These are phyloP conservation scores for Smutsia gigantea DNA, from an alignment of 2,797 vertebrate genomes.

Conservation along the genomic window DNA sequence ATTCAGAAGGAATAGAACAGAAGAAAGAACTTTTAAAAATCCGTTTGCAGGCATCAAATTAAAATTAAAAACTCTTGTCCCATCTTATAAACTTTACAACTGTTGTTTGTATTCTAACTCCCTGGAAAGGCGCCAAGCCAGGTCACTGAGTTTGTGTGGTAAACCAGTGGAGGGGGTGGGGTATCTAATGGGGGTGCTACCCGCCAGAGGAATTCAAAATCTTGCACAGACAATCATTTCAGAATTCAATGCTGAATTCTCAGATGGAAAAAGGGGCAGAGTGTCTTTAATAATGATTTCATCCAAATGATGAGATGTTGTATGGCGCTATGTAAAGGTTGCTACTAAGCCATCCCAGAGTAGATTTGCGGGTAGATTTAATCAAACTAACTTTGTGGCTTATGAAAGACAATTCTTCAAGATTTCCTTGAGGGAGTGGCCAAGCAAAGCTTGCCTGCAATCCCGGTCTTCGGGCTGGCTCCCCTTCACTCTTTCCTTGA, in stretches of 20 bases:
- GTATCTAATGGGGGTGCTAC: neutral
- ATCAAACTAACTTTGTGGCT: neutral
- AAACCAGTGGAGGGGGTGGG: no score
- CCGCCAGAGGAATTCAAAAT: neutral
- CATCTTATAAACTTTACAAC: neutral
- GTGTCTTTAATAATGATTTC: neutral
- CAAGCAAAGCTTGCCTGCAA: neutral
- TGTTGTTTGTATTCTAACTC: neutral
- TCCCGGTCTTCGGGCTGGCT: neutral
- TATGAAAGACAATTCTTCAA: neutral
- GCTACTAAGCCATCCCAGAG: neutral
- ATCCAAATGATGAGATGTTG: neutral
- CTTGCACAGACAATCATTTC: neutral
- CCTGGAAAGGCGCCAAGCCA: neutral
- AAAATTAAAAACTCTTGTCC: slow-evolving; percentile 40
- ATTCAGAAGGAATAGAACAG: slow-evolving; percentile 58
- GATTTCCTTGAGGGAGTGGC: neutral
- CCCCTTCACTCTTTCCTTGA: neutral
- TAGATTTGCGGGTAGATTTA: neutral
- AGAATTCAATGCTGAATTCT: slow-evolving; percentile 22
- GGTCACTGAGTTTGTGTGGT: neutral
- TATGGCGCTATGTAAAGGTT: neutral
- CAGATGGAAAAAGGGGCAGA: neutral
- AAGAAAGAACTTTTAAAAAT: neutral
- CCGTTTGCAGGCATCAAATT: slow-evolving; percentile 25